These are phyloP conservation scores for Microctenopoma stevenorrisi DNA, from an alignment of 2,797 vertebrate genomes.

Conservation along the genomic window DNA sequence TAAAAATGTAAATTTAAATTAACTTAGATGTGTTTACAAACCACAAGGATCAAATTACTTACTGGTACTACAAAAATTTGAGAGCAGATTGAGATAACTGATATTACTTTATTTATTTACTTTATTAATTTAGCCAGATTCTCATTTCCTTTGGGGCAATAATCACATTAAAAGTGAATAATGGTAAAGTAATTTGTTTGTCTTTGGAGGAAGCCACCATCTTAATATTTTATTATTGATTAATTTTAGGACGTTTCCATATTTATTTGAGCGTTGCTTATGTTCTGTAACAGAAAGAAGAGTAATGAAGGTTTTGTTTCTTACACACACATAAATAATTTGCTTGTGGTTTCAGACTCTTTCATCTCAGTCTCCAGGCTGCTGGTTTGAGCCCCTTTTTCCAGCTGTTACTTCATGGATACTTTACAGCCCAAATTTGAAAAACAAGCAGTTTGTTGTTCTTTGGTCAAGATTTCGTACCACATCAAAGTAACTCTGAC, in stretches of 20 bases:
- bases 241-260: not conserved
- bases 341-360: not conserved
- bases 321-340: not conserved
- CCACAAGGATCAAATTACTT: too few relatives aligned
- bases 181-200: not conserved
- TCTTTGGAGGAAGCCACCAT: not conserved
- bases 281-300: not conserved
- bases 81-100: too few relatives aligned
- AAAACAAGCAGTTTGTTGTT: slow-evolving; percentile 2
- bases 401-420: not conserved
- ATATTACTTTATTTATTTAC: too few relatives aligned
- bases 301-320: not conserved
- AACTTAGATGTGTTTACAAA: too few relatives aligned
- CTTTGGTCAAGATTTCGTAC: slow-evolving; percentile 20
- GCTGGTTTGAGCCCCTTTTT: not conserved
- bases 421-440: not conserved
- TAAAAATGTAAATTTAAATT: too few relatives aligned
- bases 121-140: too few relatives aligned
- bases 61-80: too few relatives aligned
- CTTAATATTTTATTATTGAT: too few relatives aligned
- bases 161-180: too few relatives aligned
- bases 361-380: slow-evolving; percentile 2
- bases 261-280: not conserved
- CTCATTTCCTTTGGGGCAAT: too few relatives aligned
- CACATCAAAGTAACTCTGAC: slow-evolving; percentile 24